A percentile compares a stretch with the other conserved stretches of the same genome.
phyloP scores from a whole-genome alignment of 2,888 invertebrate species.

The Chorisops tibialis region DNA sequence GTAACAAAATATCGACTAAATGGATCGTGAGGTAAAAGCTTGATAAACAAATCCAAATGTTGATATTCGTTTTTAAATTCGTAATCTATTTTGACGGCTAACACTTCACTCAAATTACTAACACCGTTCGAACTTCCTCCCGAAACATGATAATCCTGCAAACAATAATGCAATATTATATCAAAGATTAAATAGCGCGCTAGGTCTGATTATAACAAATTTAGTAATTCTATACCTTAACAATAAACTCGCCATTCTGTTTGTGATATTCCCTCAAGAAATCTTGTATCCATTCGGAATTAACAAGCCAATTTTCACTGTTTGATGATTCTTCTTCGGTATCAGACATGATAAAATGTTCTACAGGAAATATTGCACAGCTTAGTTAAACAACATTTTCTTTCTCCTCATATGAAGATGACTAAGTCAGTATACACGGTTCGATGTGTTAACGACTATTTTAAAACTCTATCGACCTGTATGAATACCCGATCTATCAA shows the following conservation, averaged over 20 bases:
- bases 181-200: not conserved
- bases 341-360: slow-evolving; percentile 37
- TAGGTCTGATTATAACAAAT: not conserved
- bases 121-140: slow-evolving; percentile 65
- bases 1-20: slow-evolving; percentile 77
- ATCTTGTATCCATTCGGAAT: slow-evolving; percentile 40
- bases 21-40: slow-evolving; percentile 73
- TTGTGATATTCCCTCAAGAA: slow-evolving; percentile 38
- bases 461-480: slow-evolving; percentile 28
- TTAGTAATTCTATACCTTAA: slow-evolving; percentile 34
- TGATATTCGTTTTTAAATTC: slow-evolving; percentile 47
- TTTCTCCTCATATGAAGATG: too few species aligned
- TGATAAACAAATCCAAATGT: slow-evolving; percentile 62
- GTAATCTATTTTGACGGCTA: slow-evolving; percentile 71
- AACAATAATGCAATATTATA: not conserved
- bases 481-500: slow-evolving; percentile 7
- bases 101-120: slow-evolving; percentile 72
- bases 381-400: too few species aligned
- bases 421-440: too few species aligned
- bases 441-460: slow-evolving; percentile 2
- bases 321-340: slow-evolving; percentile 39
- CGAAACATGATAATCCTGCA: slow-evolving; percentile 54
- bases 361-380: not conserved
- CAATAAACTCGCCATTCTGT: slow-evolving; percentile 37
- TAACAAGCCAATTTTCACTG: slow-evolving; percentile 40